Percentiles rank a stretch among this genome's conserved stretches.
Evolutionary conservation across 37 sponge, comb jelly and placozoan species (phyloP).

Genomic region (Ianthella basta): DNA sequence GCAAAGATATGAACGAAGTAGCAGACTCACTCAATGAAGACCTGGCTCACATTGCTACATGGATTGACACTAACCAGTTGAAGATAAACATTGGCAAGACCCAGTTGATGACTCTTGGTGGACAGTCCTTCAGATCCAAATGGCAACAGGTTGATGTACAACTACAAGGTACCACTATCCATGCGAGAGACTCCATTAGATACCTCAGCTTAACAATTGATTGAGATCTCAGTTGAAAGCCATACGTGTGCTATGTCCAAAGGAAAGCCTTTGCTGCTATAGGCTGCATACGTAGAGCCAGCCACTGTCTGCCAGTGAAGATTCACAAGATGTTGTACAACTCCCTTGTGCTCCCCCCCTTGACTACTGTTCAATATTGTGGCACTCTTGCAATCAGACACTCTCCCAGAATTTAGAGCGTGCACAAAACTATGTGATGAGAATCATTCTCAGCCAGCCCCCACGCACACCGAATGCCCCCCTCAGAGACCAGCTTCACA

Average conservation of each 20-base stretch:
- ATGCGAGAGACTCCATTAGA: neutral
- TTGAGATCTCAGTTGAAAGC: conserved; percentile 1
- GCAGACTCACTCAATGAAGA: neutral
- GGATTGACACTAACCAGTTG: conserved; percentile 13
- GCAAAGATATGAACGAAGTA: neutral
- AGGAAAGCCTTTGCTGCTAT: conserved; percentile 6
- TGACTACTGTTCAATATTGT: conserved; percentile 6
- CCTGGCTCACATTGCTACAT: neutral
- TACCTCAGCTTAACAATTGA: conserved; percentile 15
- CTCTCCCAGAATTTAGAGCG: neutral
- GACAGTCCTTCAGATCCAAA: neutral
- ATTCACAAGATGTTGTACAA: conserved; percentile 1
- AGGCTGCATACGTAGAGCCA: conserved; percentile 11
- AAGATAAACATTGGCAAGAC: conserved; percentile 17
- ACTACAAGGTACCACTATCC: conserved; percentile 15
- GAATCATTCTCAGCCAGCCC: neutral
- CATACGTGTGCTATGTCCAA: neutral
- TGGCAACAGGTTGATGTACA: neutral
- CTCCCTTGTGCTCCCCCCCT: neutral
- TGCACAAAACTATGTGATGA: neutral
- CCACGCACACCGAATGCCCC: conserved; percentile 14
- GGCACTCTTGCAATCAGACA: neutral
- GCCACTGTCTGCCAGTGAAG: neutral
- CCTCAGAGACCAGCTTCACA: no score
- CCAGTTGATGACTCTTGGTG: conserved; percentile 21